Base-by-base conservation (phyloP, 2,797 vertebrate genomes). In the Garrulus glandarius region DNA sequence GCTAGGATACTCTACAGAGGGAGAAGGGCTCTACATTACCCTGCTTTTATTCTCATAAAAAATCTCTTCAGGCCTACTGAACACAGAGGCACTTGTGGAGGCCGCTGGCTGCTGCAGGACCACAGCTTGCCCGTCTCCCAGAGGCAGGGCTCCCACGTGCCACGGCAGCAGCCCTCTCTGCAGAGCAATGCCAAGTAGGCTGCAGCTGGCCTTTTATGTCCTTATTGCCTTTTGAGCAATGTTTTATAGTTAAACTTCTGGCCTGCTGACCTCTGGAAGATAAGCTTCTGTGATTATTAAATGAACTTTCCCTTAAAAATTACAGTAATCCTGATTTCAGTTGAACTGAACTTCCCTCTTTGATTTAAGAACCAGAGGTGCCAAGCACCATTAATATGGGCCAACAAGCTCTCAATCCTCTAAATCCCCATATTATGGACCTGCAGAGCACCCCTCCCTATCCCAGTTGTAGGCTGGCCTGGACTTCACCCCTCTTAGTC, bases 281-380 rank as follows among this genome's bases (percentile, higher is more conserved):
- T 95, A 97, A 96, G 79, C 43, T 41, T 6, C 68, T 77, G 55
- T 15, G 75, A 87, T 75, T 95, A 81, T 57, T 87, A 86, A 84
- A 70, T 36, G 71, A 93, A 94, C 85, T 92, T 83, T 64, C 87
- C 71, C 83, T 94, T 56, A 65, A 72, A 60, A 90, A 94, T n/a
- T 92, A 80, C 57, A 76, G 44, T 84, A 79, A 87, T 56, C 43
- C 89, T 87, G 79, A 81, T 89, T 93, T 89, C 84, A 93, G 34
- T 57, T 20, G 30, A 91, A 95, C 56, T 69, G 80, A 92, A 90
- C 61, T 75, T 56, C 61, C 61, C 44, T 41, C 56, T 80, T 65
- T 0, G 0, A 69, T 59, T 89, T 55, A 80, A 83, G 87, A 76
- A 10, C 50, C 56, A 50, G 21, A 67, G 67, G 78, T 72, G 78